Evolutionary conservation across 2,888 invertebrate genomes (phyloP).

Genomic region (Drosophila neotestacea): DNA sequence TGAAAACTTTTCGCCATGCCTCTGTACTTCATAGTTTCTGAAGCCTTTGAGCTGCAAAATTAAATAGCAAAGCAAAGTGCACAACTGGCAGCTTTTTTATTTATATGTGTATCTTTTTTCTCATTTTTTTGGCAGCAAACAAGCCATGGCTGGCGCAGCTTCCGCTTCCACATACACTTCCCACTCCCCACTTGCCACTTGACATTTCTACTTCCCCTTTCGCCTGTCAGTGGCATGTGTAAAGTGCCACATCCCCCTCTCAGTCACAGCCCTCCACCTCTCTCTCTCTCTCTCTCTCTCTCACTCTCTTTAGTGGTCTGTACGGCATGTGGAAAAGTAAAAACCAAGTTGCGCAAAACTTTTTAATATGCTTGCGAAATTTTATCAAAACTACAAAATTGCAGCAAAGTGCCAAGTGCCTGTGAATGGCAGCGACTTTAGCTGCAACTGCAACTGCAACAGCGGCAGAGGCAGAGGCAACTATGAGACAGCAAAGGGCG

Average conservation of each 20-base stretch:
- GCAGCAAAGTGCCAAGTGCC: constrained; percentile 82
- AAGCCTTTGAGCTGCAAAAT: constrained; percentile 78
- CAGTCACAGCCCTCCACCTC: too few relatives aligned
- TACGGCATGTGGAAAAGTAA: constrained; percentile 59
- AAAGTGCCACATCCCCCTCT: constrained; percentile 10
- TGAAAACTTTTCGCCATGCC: constrained; percentile 48
- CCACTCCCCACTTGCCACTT: neutral
- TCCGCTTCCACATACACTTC: constrained; percentile 44
- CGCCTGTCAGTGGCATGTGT: constrained; percentile 75
- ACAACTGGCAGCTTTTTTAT: constrained; percentile 51
- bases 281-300: neutral
- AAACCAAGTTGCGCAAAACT: constrained; percentile 80
- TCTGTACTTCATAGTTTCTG: constrained; percentile 48
- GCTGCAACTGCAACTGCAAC: constrained; percentile 4
- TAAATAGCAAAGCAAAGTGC: constrained; percentile 80
- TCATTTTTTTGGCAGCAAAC: constrained; percentile 71
- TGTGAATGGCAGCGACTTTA: constrained; percentile 45
- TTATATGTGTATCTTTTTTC: constrained; percentile 4
- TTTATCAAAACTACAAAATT: constrained; percentile 83
- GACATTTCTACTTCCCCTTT: constrained; percentile 12
- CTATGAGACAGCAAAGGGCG: constrained; percentile 63
- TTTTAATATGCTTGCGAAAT: constrained; percentile 82
- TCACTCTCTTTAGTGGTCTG: constrained; percentile 1
- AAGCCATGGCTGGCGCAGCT: constrained; percentile 71
- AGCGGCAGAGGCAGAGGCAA: constrained; percentile 19